Conservation (phyloP, 2,113 vertebrate species). For the Thermophis baileyi region DNA sequence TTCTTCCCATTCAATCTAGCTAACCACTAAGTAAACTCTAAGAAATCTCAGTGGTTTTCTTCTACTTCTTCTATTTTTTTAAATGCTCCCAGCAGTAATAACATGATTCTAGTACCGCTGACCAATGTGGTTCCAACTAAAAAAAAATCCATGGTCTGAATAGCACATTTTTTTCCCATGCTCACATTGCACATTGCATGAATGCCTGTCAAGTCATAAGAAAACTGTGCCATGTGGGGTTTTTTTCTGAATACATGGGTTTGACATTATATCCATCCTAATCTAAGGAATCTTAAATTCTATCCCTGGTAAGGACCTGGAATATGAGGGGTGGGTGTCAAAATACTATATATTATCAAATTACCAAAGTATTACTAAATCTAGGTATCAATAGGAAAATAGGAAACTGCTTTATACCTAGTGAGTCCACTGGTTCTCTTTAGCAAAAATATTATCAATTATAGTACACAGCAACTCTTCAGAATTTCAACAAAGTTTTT, state of each 20-base stretch:
- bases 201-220: background rate
- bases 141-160: background rate
- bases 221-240: background rate
- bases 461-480: background rate
- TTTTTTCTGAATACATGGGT: background rate
- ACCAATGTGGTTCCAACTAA: background rate
- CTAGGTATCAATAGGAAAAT: background rate
- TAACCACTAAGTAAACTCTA: background rate
- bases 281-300: background rate
- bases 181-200: background rate
- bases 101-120: conserved; percentile 4
- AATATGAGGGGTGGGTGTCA: background rate
- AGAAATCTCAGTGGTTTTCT: background rate
- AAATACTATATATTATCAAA: background rate
- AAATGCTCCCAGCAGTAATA: background rate
- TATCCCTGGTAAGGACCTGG: background rate
- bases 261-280: background rate
- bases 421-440: background rate
- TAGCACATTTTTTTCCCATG: background rate
- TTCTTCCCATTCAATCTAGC: background rate
- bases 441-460: background rate
- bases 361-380: background rate
- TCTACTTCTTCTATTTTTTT: background rate
- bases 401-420: background rate
- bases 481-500: background rate